A percentile compares a stretch with the other conserved stretches of the same genome.
These are phyloP conservation scores for Dunckerocampus dactyliophorus DNA, from an alignment of 2,113 vertebrate genomes.

Conservation along the genomic window DNA sequence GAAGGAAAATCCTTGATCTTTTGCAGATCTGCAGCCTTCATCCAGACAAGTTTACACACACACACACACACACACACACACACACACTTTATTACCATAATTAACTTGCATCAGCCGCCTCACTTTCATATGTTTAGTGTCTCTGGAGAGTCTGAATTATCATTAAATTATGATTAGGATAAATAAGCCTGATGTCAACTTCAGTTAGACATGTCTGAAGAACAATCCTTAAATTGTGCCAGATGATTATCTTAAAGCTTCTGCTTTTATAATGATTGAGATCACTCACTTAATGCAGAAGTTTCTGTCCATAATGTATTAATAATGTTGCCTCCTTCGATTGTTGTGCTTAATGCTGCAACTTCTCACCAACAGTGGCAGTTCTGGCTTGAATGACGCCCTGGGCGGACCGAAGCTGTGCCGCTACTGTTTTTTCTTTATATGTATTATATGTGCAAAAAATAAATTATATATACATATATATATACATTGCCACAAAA, in stretches of 20 bases:
- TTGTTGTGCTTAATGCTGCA: neutral
- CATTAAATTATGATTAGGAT: slow-evolving; percentile 1
- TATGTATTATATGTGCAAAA: too few species aligned
- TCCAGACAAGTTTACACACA: slow-evolving; percentile 23
- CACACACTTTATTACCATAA: slow-evolving; percentile 54
- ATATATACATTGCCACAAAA: too few species aligned
- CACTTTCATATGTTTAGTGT: slow-evolving; percentile 50
- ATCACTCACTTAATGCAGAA: neutral
- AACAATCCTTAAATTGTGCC: neutral
- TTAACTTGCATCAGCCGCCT: slow-evolving; percentile 53
- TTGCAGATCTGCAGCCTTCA: slow-evolving; percentile 1
- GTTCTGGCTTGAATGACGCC: too few species aligned
- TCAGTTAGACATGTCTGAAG: slow-evolving; percentile 9
- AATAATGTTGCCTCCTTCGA: neutral
- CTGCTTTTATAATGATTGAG: neutral
- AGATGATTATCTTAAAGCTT: neutral
- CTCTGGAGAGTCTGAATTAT: slow-evolving; percentile 49
- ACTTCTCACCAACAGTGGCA: too few species aligned
- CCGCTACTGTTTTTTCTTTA: too few species aligned
- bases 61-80: slow-evolving; percentile 29
- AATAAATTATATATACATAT: too few species aligned
- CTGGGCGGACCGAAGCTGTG: too few species aligned
- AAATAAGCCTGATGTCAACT: slow-evolving; percentile 7
- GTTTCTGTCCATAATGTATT: neutral
- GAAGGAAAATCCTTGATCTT: neutral